Base-by-base conservation (phyloP, 1,140 invertebrate species). In the Pogonomyrmex barbatus region DNA sequence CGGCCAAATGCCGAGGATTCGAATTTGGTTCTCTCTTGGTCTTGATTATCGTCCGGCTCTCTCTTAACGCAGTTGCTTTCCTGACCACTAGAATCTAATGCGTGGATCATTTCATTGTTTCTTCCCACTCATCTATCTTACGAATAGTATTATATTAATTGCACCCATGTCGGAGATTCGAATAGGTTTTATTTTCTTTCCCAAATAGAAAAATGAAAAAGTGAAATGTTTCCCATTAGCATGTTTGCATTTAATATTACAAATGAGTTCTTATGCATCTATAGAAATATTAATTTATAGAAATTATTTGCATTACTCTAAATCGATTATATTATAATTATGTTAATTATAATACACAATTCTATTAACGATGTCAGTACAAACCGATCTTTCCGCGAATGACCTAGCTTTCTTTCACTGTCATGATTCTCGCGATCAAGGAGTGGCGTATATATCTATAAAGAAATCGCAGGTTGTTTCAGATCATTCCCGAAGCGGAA, bases 31-130 rank as follows among this genome's bases (percentile, higher is more conserved):
- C 30, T 14, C 60, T 47, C 17, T 24, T 24, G 45, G 56, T 90
- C 91, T 86, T 87, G 87, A 91, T 88, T 81, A 85, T 81, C 77
- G 60, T 50, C 24, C 88, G 79, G 87, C 84, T 86, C 24, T 12
- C 14, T 65, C 4, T 12, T n/a, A 42, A 12, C n/a, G 68, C 42
- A 36, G 47, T 81, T 70, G 36, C 39, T 75, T 75, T 75, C 4
- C n/a, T 73, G 54, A 47, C 39, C 42, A 30, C 17, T 45, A 33
- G 36, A 24, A 24, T n/a, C 52, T 17, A 8, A 24, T 4, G 14
- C 30, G 47, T 65, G n/a, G 12, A 52, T 9, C 67, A 10, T 5
- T 6, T 36, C 12, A 62, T 77, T 54, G 75, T 33, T 30, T 45
- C 42, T 62, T 10, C 33, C 2, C 12, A 4, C 1, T 2, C 24